A percentile compares a stretch with the other conserved stretches of the same genome.
Evolutionary conservation across 2,797 vertebrate genomes (phyloP).

Genomic region (Taenioides sp.): DNA sequence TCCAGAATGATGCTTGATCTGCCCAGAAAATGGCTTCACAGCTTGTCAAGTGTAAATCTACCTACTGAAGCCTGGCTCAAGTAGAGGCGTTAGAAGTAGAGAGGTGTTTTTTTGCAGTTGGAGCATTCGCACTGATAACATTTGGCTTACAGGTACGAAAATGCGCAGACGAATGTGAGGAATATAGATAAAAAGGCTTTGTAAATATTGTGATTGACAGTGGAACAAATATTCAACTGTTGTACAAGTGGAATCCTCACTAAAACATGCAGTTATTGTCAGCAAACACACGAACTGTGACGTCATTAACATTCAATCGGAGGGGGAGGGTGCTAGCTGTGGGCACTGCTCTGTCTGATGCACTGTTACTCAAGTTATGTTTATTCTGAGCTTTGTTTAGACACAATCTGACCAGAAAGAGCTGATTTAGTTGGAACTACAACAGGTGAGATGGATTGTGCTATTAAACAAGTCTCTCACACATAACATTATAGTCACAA

Average conservation of each 20-base stretch:
- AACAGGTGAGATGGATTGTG: no score
- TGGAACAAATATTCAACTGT: not conserved
- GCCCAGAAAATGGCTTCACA: slow-evolving; percentile 31
- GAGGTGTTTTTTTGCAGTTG: not conserved
- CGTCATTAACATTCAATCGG: no score
- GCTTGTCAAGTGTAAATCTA: slow-evolving; percentile 35
- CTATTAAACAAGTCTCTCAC: no score
- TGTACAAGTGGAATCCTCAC: not conserved
- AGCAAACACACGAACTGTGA: no score
- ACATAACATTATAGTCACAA: no score
- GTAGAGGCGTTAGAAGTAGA: slow-evolving; percentile 5
- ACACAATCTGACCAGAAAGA: no score
- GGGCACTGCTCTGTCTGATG: no score
- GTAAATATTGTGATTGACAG: not conserved
- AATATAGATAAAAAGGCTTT: not conserved
- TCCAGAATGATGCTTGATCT: slow-evolving; percentile 53
- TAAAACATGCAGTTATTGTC: not conserved
- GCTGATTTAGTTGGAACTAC: no score
- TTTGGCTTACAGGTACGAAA: not conserved
- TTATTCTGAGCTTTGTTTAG: no score
- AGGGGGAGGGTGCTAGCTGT: no score
- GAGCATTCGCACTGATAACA: not conserved
- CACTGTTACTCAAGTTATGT: no score
- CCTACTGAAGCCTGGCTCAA: slow-evolving; percentile 19
- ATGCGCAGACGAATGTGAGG: not conserved